Evolutionary conservation across 2,797 vertebrate species (phyloP).

Genomic region (Tamandua tetradactyla): DNA sequence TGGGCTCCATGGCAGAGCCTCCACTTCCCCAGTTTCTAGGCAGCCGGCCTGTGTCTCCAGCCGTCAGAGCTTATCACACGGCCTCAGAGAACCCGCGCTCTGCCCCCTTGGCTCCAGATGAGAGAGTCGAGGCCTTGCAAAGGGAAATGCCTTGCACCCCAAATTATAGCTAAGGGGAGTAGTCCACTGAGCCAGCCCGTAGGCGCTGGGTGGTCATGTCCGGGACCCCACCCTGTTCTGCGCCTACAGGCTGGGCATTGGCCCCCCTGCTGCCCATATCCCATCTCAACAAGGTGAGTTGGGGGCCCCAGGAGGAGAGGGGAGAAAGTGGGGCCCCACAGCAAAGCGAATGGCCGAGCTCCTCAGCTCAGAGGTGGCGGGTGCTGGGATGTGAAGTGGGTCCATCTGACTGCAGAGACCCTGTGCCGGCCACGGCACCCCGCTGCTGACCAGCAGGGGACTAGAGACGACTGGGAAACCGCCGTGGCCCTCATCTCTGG

Average conservation of each 20-base stretch:
- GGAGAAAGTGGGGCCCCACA: not conserved
- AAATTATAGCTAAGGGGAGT: too few species aligned
- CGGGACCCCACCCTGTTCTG: not conserved
- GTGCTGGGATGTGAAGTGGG: not conserved
- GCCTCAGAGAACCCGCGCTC: rapidly evolving
- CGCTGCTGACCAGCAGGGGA: not conserved
- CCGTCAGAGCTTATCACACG: too few species aligned
- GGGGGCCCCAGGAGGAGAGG: not conserved
- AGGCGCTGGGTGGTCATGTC: too few species aligned
- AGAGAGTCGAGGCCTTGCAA: too few species aligned
- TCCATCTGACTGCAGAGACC: not conserved
- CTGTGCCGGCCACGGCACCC: rapidly evolving
- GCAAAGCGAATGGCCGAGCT: not conserved
- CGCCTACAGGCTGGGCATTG: not conserved
- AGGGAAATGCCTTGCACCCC: too few species aligned
- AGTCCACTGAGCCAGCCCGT: rapidly evolving
- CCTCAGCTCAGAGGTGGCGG: not conserved
- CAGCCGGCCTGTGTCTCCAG: too few species aligned
- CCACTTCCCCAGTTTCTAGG: not conserved
- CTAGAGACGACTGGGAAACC: not conserved
- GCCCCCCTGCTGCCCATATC: not conserved
- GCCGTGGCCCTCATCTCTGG: not conserved
- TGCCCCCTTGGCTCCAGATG: not conserved
- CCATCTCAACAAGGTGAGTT: rapidly evolving
- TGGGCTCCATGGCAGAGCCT: not conserved